Evolutionary conservation across 2,113 vertebrate species (phyloP).

Genomic region (Melanocharis versteri): DNA sequence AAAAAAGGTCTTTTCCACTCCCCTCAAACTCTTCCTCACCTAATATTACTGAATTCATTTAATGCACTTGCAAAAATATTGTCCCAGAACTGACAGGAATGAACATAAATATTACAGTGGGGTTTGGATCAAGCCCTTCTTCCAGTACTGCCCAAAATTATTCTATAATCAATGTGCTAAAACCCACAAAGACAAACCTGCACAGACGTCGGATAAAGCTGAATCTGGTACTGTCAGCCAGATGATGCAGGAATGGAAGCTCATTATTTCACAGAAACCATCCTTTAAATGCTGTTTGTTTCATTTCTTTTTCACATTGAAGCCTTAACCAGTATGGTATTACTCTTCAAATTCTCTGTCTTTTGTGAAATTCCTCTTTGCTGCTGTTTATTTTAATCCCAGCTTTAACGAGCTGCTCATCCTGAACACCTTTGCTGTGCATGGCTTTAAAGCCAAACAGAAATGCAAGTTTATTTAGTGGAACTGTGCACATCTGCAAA

Average conservation of each 20-base stretch:
- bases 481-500: background rate
- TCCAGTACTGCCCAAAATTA: background rate
- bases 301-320: background rate
- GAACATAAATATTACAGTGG: background rate
- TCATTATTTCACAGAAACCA: background rate
- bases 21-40: background rate
- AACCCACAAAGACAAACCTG: background rate
- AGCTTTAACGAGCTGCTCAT: background rate
- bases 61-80: background rate
- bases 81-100: background rate
- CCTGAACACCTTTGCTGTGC: background rate
- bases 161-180: background rate
- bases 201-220: background rate
- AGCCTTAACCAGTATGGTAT: background rate
- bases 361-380: background rate
- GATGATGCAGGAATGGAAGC: background rate
- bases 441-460: background rate
- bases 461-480: background rate
- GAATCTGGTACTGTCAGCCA: background rate
- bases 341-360: background rate
- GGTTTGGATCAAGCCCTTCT: background rate
- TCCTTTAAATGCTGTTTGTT: background rate
- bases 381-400: background rate
- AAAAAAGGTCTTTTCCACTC: background rate
- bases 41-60: background rate